These are phyloP conservation scores for Tamias sibiricus DNA, from an alignment of 2,113 vertebrate genomes.

Conservation along the genomic window DNA sequence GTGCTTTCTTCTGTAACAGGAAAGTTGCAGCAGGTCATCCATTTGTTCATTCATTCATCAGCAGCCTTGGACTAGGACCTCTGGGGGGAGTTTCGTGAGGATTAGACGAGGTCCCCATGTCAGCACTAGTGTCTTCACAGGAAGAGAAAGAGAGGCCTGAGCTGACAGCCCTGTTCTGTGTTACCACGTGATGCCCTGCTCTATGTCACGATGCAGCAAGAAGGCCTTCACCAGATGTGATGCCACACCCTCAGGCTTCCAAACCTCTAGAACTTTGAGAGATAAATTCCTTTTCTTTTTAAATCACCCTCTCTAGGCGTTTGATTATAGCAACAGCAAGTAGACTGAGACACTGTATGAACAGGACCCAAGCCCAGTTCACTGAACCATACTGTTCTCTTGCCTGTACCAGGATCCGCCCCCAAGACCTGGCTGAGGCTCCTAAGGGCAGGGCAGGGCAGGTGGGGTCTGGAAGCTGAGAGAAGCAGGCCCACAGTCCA, in stretches of 20 bases:
- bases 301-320: background rate
- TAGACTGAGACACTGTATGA: background rate
- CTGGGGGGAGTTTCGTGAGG: background rate
- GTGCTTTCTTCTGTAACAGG: background rate
- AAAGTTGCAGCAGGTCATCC: background rate
- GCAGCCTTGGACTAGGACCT: background rate
- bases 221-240: background rate
- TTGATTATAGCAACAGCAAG: background rate
- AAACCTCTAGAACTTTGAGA: background rate
- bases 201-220: background rate
- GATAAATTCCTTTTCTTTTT: background rate
- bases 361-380: background rate
- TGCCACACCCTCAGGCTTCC: background rate
- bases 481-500: background rate
- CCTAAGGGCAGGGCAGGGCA: background rate
- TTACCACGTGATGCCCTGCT: background rate
- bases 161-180: too few relatives aligned
- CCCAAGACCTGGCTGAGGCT: background rate
- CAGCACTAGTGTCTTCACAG: background rate
- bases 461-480: background rate
- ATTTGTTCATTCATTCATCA: background rate
- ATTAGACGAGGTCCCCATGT: background rate
- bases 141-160: background rate
- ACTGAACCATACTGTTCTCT: background rate
- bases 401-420: background rate